Conservation (phyloP, 2,888 invertebrate genomes). For the Trachelus iudaicus region DNA sequence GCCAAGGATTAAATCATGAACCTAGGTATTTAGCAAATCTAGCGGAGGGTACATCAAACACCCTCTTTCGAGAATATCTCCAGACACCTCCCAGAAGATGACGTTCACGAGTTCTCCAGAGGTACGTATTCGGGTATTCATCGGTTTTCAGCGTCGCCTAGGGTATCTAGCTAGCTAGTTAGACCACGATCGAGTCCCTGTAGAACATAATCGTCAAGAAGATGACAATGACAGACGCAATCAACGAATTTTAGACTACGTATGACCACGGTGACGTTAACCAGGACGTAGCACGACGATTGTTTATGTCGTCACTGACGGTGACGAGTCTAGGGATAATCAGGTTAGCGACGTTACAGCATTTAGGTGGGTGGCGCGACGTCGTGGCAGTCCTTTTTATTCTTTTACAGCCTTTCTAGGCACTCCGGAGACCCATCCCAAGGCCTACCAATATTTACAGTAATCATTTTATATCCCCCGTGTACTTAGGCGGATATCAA, state of each 20-base stretch:
- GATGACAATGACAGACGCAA: neutral
- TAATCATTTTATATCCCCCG: neutral
- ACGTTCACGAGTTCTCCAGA: conserved; percentile 42
- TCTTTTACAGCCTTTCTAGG: conserved; percentile 63
- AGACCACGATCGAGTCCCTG: neutral
- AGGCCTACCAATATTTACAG: neutral
- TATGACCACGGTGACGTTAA: neutral
- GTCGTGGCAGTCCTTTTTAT: conserved; percentile 41
- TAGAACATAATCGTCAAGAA: neutral
- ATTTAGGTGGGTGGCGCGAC: conserved; percentile 54
- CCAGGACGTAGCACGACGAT: neutral
- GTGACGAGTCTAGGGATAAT: neutral
- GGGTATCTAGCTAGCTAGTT: conserved; percentile 41
- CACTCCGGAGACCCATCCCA: conserved; percentile 55
- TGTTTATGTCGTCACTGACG: neutral
- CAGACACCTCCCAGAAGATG: neutral
- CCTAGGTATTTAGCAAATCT: conserved; percentile 59
- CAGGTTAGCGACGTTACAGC: conserved; percentile 57
- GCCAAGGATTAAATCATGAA: conserved; percentile 47
- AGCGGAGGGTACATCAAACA: conserved; percentile 42
- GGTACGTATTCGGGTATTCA: conserved; percentile 62
- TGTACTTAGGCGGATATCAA: neutral
- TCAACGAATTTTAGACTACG: neutral
- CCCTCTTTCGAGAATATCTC: neutral
- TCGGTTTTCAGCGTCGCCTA: conserved; percentile 58